Evolutionary conservation across 1,140 invertebrate genomes (phyloP), one percentile per base, ranked within the genome.

Genomic region (Macrobrachium nipponense): DNA sequence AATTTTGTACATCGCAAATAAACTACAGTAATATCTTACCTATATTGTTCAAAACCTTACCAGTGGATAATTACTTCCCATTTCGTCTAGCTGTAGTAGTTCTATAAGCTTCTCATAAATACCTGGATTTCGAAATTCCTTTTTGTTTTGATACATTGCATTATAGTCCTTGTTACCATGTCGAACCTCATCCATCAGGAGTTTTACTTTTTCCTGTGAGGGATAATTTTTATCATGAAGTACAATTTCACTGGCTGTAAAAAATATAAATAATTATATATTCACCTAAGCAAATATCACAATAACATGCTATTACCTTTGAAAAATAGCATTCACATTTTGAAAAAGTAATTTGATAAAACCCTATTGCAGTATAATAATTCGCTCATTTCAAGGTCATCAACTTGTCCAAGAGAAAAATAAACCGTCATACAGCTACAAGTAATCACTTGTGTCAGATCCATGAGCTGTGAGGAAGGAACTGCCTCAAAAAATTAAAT

Each of bases 101-200:
- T 97, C 95, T 89, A 99, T 97, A 0, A 99, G 91, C 91, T 98
- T 99, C 90, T 98, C 97, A 92, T 99, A 99, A 91, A 99, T 99
- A 90, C 97, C 98, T 61, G 97, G 98, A 93, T 99, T 99, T 79
- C 97, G 93, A 90, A 98, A 98, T 90, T 96, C 95, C 91, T 98
- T 99, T 87, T 95, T 94, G 83, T 95, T 94, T 91, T 98, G 97
- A 84, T 99, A 98, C 6, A 95, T 92, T 85, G 93, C 93, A 91
- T 98, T 98, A 95, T 98, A 96, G 90, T 98, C 96, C 81, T 96
- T 91, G 43, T 95, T 95, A 82, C 90, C 90, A 66, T 89, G 87
- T 94, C 96, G 95, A 91, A 95, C 91, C 60, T 90, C 95, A 61
- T 95, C 95, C 91, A 96, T 95, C 77, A 96, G 93, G 89, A 94